These are phyloP conservation scores for Glaucopsyche alexis DNA, from an alignment of 2,888 invertebrate species.

Conservation along the genomic window DNA sequence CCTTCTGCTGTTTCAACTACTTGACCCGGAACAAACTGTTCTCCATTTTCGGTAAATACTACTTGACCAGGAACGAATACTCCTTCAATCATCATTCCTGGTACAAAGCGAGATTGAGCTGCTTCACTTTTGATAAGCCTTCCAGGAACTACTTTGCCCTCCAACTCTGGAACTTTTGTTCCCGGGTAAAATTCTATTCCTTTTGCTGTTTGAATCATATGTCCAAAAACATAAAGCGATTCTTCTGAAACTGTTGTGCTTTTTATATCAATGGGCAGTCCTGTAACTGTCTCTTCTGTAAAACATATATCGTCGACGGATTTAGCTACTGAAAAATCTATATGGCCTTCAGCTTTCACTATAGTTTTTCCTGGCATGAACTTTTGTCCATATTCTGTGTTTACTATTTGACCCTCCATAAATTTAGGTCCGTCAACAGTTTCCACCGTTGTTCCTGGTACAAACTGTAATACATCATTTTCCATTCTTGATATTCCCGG, in stretches of 20 bases:
- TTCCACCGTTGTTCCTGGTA: slow-evolving; percentile 82
- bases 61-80: slow-evolving; percentile 85
- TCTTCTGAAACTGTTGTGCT: slow-evolving; percentile 75
- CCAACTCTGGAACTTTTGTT: slow-evolving; percentile 67
- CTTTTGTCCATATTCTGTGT: slow-evolving; percentile 79
- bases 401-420: slow-evolving; percentile 83
- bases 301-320: slow-evolving; percentile 79
- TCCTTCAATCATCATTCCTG: slow-evolving; percentile 84
- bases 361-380: slow-evolving; percentile 83
- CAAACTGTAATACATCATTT: slow-evolving; percentile 69
- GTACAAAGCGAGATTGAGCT: slow-evolving; percentile 83
- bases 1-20: slow-evolving; percentile 85
- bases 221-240: slow-evolving; percentile 81
- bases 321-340: slow-evolving; percentile 80
- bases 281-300: slow-evolving; percentile 75
- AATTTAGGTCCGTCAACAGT: slow-evolving; percentile 83
- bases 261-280: slow-evolving; percentile 80
- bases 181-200: slow-evolving; percentile 85
- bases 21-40: slow-evolving; percentile 86
- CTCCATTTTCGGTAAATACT: slow-evolving; percentile 84
- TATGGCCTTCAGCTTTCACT: slow-evolving; percentile 69
- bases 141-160: slow-evolving; percentile 83
- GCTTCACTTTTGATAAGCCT: slow-evolving; percentile 81
- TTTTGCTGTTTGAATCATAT: slow-evolving; percentile 83
- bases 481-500: slow-evolving; percentile 79